phyloP scores from a whole-genome alignment of 2,888 invertebrate genomes.

The Diploptera punctata region DNA sequence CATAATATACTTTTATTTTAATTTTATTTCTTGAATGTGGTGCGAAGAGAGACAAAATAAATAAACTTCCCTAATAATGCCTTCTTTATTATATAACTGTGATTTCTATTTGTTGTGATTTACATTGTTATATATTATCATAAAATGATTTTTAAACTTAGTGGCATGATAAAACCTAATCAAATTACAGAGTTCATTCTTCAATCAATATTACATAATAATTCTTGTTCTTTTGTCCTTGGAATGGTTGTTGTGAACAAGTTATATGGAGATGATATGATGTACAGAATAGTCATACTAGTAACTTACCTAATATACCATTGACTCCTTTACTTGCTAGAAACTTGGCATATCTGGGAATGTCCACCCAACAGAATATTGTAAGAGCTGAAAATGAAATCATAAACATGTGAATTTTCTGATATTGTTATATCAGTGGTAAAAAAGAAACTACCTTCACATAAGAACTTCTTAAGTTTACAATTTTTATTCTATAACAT shows the following conservation, averaged over 20 bases:
- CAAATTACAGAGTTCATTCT: neutral
- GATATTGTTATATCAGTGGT: neutral
- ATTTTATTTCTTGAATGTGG: too few relatives aligned
- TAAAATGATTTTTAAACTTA: neutral
- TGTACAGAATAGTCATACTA: slow-evolving; percentile 4
- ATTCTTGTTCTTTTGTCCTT: too few relatives aligned
- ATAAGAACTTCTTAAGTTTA: neutral
- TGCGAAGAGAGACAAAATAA: too few relatives aligned
- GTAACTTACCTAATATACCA: slow-evolving; percentile 68
- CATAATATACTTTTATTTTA: too few relatives aligned
- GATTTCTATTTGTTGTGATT: too few relatives aligned
- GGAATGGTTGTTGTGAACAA: neutral
- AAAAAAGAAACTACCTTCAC: neutral
- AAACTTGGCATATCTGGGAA: slow-evolving; percentile 70
- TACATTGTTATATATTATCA: too few relatives aligned
- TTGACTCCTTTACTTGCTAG: slow-evolving; percentile 66
- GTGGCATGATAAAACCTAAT: neutral
- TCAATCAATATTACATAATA: too few relatives aligned
- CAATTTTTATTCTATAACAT: neutral
- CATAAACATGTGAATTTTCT: neutral
- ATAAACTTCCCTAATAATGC: too few relatives aligned
- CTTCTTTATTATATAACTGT: too few relatives aligned
- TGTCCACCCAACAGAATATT: slow-evolving; percentile 56
- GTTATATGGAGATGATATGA: neutral
- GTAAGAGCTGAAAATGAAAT: neutral